Conservation (phyloP, 2,888 invertebrate genomes). For the Mylabris sibirica region DNA sequence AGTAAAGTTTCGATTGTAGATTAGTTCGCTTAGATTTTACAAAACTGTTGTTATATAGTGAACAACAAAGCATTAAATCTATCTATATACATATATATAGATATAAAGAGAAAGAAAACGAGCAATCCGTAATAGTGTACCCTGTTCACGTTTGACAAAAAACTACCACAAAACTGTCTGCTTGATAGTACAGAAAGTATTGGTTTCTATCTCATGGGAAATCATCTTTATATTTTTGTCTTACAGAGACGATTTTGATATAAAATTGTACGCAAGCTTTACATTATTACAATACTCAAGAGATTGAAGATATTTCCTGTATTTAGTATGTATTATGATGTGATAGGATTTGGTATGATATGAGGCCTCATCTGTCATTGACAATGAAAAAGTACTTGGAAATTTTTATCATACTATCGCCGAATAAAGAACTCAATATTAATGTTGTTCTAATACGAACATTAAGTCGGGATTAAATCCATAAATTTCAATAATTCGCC, state of each 20-base stretch:
- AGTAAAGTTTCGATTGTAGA: neutral
- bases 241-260: constrained; percentile 43
- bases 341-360: neutral
- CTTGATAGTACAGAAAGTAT: constrained; percentile 26
- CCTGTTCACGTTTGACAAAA: constrained; percentile 37
- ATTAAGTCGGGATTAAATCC: too few species aligned
- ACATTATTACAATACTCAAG: neutral
- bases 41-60: neutral
- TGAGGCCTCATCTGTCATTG: neutral
- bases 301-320: neutral
- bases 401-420: neutral
- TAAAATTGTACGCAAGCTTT: constrained; percentile 32
- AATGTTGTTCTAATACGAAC: too few species aligned
- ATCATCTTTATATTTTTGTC: constrained; percentile 49
- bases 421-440: too few species aligned
- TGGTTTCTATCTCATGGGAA: constrained; percentile 42
- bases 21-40: neutral
- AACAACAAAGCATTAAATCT: constrained; percentile 5
- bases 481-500: too few species aligned
- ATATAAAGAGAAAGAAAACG: neutral
- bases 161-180: constrained; percentile 33
- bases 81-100: too few species aligned
- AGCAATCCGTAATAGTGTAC: constrained; percentile 20
- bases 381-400: neutral
- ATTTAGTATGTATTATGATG: neutral